Conservation (phyloP, 1,140 invertebrate species). For the Notospermus geniculatus region DNA sequence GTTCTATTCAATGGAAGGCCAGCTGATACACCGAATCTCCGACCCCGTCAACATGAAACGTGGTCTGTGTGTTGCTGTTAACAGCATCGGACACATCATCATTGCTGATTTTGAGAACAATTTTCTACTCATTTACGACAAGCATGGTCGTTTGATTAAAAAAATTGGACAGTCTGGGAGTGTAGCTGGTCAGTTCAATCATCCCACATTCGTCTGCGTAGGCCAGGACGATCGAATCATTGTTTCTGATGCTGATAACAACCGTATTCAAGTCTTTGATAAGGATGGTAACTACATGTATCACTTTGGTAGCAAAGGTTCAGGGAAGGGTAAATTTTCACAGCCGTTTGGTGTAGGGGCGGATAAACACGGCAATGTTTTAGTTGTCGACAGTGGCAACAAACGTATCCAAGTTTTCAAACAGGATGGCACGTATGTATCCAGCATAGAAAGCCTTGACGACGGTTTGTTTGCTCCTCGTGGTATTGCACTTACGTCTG, state of each 20-base stretch:
- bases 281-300: slow-evolving; percentile 28
- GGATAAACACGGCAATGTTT: slow-evolving; percentile 29
- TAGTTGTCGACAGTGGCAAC: slow-evolving; percentile 23
- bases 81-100: slow-evolving; percentile 18
- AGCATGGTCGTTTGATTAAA: slow-evolving; percentile 16
- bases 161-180: slow-evolving; percentile 16
- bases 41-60: slow-evolving; percentile 10
- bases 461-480: slow-evolving; percentile 19
- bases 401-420: slow-evolving; percentile 32
- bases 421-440: slow-evolving; percentile 17
- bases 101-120: slow-evolving; percentile 22
- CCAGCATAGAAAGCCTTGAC: slow-evolving; percentile 20
- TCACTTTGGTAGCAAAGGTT: slow-evolving; percentile 18
- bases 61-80: slow-evolving; percentile 21
- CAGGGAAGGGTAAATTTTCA: slow-evolving; percentile 20
- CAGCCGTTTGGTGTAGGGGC: slow-evolving; percentile 21
- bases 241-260: slow-evolving; percentile 51
- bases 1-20: slow-evolving; percentile 10
- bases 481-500: slow-evolving; percentile 20
- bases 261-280: slow-evolving; percentile 62
- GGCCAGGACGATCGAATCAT: slow-evolving; percentile 22
- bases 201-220: slow-evolving; percentile 25
- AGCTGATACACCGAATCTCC: slow-evolving; percentile 4
- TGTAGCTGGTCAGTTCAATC: slow-evolving; percentile 24
- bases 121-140: slow-evolving; percentile 15